Base-by-base conservation (phyloP, 2,888 invertebrate genomes). In the Rhamphomyia laevipes region DNA sequence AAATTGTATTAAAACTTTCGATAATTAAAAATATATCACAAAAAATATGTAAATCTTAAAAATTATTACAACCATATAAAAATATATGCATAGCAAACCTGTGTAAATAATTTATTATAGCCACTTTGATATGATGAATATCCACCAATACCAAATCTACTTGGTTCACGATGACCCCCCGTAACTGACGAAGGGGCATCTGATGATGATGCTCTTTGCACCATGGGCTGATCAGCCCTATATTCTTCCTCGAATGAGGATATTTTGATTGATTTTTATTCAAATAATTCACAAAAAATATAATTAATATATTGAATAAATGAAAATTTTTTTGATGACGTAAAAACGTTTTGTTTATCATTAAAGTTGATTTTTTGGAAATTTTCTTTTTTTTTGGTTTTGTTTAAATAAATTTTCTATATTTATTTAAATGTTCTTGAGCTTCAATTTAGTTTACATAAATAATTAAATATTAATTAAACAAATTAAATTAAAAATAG, bases 151-250 rank as follows among this genome's bases (percentile, higher is more conserved):
- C 70, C 70, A 62, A 70, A 70, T 60, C 70, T 69, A 63, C 70
- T 68, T 42, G 40, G 15, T 51, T 69, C 68, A 58, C 69, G 67
- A 63, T 68, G 68, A 61, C 67, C 67, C 46, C 55, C 55, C 49
- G 65, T 68, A 60, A 68, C 62, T 59, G 64, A 59, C 53, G 68
- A 65, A 61, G 70, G 70, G 63, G 65, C 71, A 68, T 70, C 70
- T 61, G 68, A 62, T 55, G 71, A 67, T 46, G 69, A 66, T 62
- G 70, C 69, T 59, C 70, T 64, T 59, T 71, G 71, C 65, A 71
- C 71, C 71, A 71, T 71, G 67, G 71, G 71, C 71, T 63, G 63
- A 58, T 69, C 68, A 65, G 70, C 66, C 70, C 70, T 61, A 57
- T 63, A 69, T 57, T 71, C 68, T 64, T 71, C 70, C 64, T 70